Evolutionary conservation across 2,797 vertebrate genomes (phyloP), one percentile per base, ranked within the genome.

Genomic region (Sebastes wilsoni): DNA sequence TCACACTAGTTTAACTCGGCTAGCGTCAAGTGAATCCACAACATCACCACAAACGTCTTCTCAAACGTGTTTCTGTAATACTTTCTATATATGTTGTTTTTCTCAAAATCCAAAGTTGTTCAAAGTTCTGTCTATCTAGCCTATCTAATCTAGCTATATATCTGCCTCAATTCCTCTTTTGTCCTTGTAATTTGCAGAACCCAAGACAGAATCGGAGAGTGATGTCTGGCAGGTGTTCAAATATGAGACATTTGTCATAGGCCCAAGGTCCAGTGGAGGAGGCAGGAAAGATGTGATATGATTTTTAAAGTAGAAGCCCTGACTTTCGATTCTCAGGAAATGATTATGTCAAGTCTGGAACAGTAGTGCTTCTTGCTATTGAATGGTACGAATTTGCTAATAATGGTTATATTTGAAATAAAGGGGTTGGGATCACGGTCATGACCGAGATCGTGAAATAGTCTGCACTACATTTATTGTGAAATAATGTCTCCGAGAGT

Each of bases 201-300:
- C 58, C 25, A 34, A 68, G 71, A 79, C 66, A 79, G 79, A 79
- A 73, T 84, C 49, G 49, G 61, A 82, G 77, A 83, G 79, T 71
- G 36, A 84, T 76, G 58, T 85, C 67, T 80, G 86, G 79, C 79
- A 87, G 84, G 76, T 88, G 68, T 86, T 92, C 75, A 88, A 86
- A 77, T 84, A 81, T 66, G 72, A 87, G 61, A 80, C 79, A 81
- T 92, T 90, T 91, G 85, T 90, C 80, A 81, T 49, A 68, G 58
- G 73, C 71, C 72, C 79, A 62, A 79, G 72, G 76, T 87, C 81
- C 83, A 74, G 49, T 59, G 61, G 74, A 81, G 75, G 80, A 79
- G 72, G 23, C 71, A 76, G 87, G 87, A 81, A 71, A 66, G 62
- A 80, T 88, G 80, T 88, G 87, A 93, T 91, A 55, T 61, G 76